phyloP scores from a whole-genome alignment of 64 coral and sea anemone genomes.

The Montipora foliosa region DNA sequence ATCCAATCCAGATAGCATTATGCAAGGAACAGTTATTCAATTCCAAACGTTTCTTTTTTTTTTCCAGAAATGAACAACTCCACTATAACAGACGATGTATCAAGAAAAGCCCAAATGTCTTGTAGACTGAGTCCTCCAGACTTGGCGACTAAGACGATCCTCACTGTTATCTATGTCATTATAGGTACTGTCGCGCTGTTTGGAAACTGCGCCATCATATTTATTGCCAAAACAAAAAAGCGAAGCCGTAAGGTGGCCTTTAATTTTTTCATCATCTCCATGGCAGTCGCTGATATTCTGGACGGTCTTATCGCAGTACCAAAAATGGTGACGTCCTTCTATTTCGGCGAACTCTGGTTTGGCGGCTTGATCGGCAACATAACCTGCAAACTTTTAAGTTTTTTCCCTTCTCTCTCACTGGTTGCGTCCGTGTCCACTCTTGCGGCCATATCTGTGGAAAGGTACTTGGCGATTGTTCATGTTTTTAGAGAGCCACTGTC shows the following conservation, averaged over 20 bases:
- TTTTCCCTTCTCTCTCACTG: neutral
- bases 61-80: neutral
- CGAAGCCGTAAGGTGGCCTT: neutral
- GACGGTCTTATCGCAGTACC: neutral
- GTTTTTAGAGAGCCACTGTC: neutral
- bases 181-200: conserved; percentile 37
- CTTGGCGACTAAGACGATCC: neutral
- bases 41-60: neutral
- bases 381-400: neutral
- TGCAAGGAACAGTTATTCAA: no score
- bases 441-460: neutral
- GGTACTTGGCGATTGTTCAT: neutral
- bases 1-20: no score
- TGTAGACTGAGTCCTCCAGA: neutral
- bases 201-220: conserved; percentile 68
- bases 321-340: neutral
- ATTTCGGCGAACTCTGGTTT: neutral
- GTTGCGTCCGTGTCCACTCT: neutral
- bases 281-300: neutral
- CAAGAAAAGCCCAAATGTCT: neutral
- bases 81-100: neutral
- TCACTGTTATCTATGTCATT: conserved; percentile 58
- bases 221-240: conserved; percentile 29
- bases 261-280: neutral
- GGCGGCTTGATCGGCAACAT: neutral